These are phyloP conservation scores for mouse (Mus musculus) DNA, from an alignment of 2,113 vertebrate genomes.

Conservation along the genomic window DNA sequence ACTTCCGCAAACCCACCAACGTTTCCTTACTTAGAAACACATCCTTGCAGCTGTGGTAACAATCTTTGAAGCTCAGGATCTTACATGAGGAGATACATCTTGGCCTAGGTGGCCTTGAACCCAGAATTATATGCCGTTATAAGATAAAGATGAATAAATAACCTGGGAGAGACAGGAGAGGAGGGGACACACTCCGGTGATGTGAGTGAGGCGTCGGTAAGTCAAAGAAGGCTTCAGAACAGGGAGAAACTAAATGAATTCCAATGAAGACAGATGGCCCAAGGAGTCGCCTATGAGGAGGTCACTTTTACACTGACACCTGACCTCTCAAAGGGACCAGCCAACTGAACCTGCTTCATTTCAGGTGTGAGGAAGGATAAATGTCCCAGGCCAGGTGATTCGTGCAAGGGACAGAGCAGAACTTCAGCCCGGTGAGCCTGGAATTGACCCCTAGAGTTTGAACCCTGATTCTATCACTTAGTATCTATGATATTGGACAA, in stretches of 20 bases:
- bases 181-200: neutral
- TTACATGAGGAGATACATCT: neutral
- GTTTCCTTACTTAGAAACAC: neutral
- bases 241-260: neutral
- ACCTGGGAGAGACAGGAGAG: neutral
- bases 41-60: neutral
- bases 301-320: neutral
- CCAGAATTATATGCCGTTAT: neutral
- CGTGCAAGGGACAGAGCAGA: neutral
- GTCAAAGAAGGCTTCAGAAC: neutral
- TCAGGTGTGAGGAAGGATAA: neutral
- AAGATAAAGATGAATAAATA: neutral
- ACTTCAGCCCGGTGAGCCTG: neutral
- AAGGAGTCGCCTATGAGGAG: neutral
- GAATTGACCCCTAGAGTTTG: neutral
- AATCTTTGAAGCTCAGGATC: neutral
- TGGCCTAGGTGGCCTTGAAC: neutral
- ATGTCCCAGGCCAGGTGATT: neutral
- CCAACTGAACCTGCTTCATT: neutral
- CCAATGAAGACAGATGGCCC: neutral
- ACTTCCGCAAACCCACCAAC: neutral
- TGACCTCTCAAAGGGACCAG: neutral
- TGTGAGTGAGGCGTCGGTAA: fast-evolving
- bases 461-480: neutral
- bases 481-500: neutral